These are phyloP conservation scores for Campopleginae sp. DNA, from an alignment of 2,888 invertebrate genomes.

Conservation along the genomic window DNA sequence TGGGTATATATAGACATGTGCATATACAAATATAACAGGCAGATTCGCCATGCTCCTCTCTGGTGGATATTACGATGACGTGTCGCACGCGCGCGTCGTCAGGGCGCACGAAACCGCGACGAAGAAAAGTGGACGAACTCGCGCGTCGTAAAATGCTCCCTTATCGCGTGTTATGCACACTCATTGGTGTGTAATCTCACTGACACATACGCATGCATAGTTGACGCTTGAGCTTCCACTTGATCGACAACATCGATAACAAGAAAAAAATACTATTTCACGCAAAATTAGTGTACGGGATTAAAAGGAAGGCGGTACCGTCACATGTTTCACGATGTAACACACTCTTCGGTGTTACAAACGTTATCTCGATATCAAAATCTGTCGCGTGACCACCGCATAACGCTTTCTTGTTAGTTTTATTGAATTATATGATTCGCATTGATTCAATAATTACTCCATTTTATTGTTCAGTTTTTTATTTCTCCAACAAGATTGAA, in stretches of 20 bases:
- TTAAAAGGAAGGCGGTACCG: constrained; percentile 56
- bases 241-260: constrained; percentile 60
- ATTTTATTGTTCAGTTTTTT: background rate
- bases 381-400: constrained; percentile 42
- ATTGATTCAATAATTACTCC: background rate
- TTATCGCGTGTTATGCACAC: constrained; percentile 64
- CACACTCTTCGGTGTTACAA: constrained; percentile 26
- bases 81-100: constrained; percentile 76
- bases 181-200: constrained; percentile 38
- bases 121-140: constrained; percentile 47
- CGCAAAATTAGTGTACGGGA: constrained; percentile 60
- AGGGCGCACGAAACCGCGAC: constrained; percentile 63
- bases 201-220: constrained; percentile 34
- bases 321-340: constrained; percentile 12
- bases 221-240: constrained; percentile 50
- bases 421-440: constrained; percentile 9
- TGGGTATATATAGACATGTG: background rate
- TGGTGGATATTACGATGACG: constrained; percentile 67
- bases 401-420: constrained; percentile 12
- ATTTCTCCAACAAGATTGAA: background rate
- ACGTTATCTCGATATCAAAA: constrained; percentile 23
- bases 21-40: background rate
- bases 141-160: constrained; percentile 55
- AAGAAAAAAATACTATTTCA: constrained; percentile 52
- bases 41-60: constrained; percentile 40